phyloP scores from a whole-genome alignment of 2,797 vertebrate species.

The Glyptemys insculpta region DNA sequence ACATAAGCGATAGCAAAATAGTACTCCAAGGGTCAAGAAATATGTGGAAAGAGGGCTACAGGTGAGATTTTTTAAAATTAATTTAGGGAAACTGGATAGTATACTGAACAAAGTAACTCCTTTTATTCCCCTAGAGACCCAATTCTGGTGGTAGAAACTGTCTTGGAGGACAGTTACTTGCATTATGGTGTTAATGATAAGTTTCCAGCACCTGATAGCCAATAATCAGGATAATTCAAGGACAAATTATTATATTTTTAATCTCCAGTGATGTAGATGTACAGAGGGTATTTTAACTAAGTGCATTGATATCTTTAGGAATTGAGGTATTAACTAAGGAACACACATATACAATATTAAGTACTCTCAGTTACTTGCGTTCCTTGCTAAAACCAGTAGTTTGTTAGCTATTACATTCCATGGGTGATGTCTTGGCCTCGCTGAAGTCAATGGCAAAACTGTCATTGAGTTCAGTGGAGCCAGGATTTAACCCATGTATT shows the following conservation, averaged over 20 bases:
- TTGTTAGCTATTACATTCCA: neutral
- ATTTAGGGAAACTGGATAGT: neutral
- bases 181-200: neutral
- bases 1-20: fast-evolving
- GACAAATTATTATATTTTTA: neutral
- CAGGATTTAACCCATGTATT: neutral
- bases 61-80: neutral
- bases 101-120: neutral
- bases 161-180: neutral
- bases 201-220: neutral
- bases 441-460: neutral
- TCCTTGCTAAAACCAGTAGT: neutral
- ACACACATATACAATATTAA: neutral
- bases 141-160: neutral
- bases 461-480: neutral
- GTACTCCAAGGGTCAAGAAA: neutral
- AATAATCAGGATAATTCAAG: neutral
- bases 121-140: neutral
- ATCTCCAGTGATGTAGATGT: neutral
- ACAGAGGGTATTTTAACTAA: neutral
- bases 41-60: neutral
- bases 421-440: neutral
- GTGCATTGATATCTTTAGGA: neutral
- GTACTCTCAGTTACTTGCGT: neutral
- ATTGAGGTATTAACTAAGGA: neutral